Base-by-base conservation (phyloP, 2,888 invertebrate genomes). In the Hypena proboscidalis region DNA sequence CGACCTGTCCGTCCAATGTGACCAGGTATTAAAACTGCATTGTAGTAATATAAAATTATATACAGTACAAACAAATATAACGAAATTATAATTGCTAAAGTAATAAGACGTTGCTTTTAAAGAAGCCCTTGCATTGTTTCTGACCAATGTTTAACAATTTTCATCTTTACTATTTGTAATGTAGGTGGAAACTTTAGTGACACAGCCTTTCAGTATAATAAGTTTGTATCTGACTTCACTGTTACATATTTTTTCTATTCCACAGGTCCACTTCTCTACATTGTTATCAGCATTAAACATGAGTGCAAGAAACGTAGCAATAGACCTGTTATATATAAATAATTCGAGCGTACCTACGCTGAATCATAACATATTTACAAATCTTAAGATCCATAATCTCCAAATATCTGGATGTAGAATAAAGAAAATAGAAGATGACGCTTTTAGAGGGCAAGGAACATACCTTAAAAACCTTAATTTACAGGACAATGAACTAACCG, bases 1-100 rank as follows among this genome's bases (percentile, higher is more conserved):
- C 64, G 97, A 97, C 78, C 91, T 97, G 7, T 97, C 97, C 19
- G 95, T 97, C 55, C 97, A 97, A 85, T 97, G 97, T 84, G 97
- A 97, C 85, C 95, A 96, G 92, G 93, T 93, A 82, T 11, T 15
- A 3, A 17, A 20, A 15, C 7, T 8, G 13, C 6, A 8, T 2
- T 22, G 8, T n/a, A 9, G 0, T 26, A 2, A 7, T 25, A 11
- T 7, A 19, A 13, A n/a, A n/a, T n/a, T n/a, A n/a, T n/a, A n/a
- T n/a, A n/a, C n/a, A n/a, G n/a, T n/a, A n/a, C n/a, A n/a, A n/a
- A n/a, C n/a, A n/a, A n/a, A n/a, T n/a, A n/a, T n/a, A n/a, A n/a
- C n/a, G n/a, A n/a, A n/a, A n/a, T n/a, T n/a, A n/a, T n/a, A n/a
- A n/a, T n/a, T n/a, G n/a, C n/a, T n/a, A n/a, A n/a, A n/a, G n/a